Base-by-base conservation (phyloP, 30 jellyfish, hydroid and myxozoan genomes). In the Rhopilema esculentum region DNA sequence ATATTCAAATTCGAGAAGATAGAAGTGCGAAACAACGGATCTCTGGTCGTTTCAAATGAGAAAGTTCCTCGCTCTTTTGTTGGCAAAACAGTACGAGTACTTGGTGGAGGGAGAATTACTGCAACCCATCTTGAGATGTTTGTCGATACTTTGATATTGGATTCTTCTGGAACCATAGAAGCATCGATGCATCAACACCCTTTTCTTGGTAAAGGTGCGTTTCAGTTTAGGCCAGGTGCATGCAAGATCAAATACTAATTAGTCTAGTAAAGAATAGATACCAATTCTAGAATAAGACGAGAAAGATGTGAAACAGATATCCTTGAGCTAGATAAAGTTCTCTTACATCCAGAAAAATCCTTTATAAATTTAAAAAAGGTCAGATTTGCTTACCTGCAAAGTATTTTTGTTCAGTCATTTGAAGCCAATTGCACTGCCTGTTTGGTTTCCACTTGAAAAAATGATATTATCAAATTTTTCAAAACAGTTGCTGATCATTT, bases 81-180 rank as follows among this genome's bases (percentile, higher is more conserved):
- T 15, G 92, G 92, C 50, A 72, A 57, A 0, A 57, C 69, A 1
- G 49, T 84, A 74, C 49, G 40, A 31, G 92, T 84, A 12, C 61
- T 84, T 8, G 92, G 92, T 2, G 92, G 92, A 4, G 92, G 92
- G 18, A 70, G 74, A 57, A 61, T 84, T n/a, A 32, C 92, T 16
- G 92, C 82, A 70, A 84, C 92, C 0, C 77, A 84, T 49, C 86
- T 84, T n/a, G 92, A 84, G 64, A 69, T 84, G 64, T 63, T 52
- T 16, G 86, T 84, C 16, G 51, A 27, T 12, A 62, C 70, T 72
- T 69, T 84, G 92, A 84, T 80, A 19, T 28, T 84, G 23, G 92
- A 84, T 53, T 84, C 92, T 8, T 80, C 74, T 4, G 92, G 92
- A 48, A 49, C 32, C 25, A 84, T 84, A 21, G 92, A 84, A 29